Base-by-base conservation (phyloP, 2,888 invertebrate genomes). In the Catocala sponsa region DNA sequence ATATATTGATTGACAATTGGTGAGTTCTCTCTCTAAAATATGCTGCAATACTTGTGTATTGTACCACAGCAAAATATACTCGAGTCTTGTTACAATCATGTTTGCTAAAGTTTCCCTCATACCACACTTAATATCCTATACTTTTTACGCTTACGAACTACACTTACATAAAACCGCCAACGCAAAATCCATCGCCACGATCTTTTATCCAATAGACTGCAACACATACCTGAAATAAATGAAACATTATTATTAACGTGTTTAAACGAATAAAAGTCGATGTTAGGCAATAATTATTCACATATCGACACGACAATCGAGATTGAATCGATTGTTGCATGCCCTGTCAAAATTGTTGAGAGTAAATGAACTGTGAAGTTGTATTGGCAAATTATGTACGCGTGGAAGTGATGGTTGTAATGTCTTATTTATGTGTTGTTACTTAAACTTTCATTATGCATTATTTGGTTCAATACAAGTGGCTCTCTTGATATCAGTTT, bases 191-290 rank as follows among this genome's bases (percentile, higher is more conserved):
- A 46, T 38, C 35, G 52, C 15, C 50, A 44, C 42, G 38, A 57
- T 49, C 35, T 41, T 59, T 64, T 50, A 53, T 50, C 5, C 46
- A 65, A 63, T 42, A n/a, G 51, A 53, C 49, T 61, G 46, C n/a
- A 55, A 52, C 56, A 75, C 75, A 62, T 76, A 76, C 75, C 75
- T 76, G 75, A 53, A 76, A 76, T 12, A 44, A 64, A 74, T 42
- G 51, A 55, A 69, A 67, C 46, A 59, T 25, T 52, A 41, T 68
- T 52, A 76, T 57, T 69, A 74, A 67, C 63, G 35, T 38, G 35
- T 38, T 38, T 38, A 38, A 38, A 52, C 55, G 43, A 64, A 55
- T 65, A 55, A 59, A 67, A 65, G 59, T 67, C 68, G 65, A 64
- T 51, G 53, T 53, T 68, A 59, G 48, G 70, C 62, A 68, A 75